phyloP scores from a whole-genome alignment of 2,888 invertebrate genomes.

The Zygaena filipendulae region DNA sequence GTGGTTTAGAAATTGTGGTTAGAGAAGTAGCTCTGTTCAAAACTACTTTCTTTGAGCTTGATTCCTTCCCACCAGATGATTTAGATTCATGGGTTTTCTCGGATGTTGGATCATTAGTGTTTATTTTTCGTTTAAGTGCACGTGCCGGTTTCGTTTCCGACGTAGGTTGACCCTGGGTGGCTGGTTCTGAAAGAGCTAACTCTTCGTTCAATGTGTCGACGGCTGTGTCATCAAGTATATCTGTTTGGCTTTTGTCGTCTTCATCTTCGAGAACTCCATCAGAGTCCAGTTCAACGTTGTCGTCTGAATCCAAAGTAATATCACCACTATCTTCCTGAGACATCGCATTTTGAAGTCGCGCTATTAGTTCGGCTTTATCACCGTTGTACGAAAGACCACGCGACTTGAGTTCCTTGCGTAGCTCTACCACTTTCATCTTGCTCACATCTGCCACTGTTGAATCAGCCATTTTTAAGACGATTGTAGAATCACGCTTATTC shows the following conservation, averaged over 20 bases:
- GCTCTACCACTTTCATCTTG: conserved; percentile 80
- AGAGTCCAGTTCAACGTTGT: conserved; percentile 66
- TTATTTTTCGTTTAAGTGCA: conserved; percentile 43
- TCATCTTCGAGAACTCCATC: conserved; percentile 65
- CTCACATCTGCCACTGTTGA: conserved; percentile 33
- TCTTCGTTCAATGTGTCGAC: conserved; percentile 51
- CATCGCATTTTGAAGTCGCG: conserved; percentile 75
- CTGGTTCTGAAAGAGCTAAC: conserved; percentile 36
- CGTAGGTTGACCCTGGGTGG: conserved; percentile 12
- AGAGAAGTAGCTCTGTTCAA: conserved; percentile 64
- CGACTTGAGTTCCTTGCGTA: conserved; percentile 83
- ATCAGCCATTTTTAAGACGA: conserved; percentile 29
- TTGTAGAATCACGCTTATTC: no score
- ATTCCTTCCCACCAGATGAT: conserved; percentile 40
- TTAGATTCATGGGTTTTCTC: conserved; percentile 25
- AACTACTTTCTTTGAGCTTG: conserved; percentile 70
- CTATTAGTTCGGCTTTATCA: conserved; percentile 84
- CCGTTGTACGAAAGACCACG: conserved; percentile 80
- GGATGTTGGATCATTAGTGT: conserved; percentile 26
- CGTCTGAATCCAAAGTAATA: conserved; percentile 52
- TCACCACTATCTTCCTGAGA: conserved; percentile 47
- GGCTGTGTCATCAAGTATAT: conserved; percentile 45
- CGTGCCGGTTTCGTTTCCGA: conserved; percentile 33
- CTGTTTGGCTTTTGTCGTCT: conserved; percentile 57
- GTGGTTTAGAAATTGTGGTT: conserved; percentile 23